Evolutionary conservation across 2,797 vertebrate species (phyloP), one percentile per base, ranked within the genome.

Genomic region (Sebastes dallii): DNA sequence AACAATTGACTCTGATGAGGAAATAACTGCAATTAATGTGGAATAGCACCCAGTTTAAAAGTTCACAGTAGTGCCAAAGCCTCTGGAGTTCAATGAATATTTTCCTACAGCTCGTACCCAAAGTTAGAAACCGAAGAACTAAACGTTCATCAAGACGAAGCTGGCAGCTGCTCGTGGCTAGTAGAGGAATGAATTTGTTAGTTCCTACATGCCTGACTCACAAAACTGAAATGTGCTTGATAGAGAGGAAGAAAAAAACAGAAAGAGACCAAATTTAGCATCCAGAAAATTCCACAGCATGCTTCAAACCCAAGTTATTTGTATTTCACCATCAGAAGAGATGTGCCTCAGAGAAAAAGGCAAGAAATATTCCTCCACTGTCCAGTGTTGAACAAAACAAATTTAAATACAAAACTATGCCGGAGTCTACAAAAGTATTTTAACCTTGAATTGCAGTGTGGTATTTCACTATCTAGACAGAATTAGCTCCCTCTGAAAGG

Each of bases 221-320:
- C 1, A 62, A 32, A 67, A 80, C 11, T 22, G 1, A 78, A 72
- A 75, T 13, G 71, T 64, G 27, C 29, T 77, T 68, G 54, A 83
- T 39, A 59, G 11, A 55, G 0, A 77, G 62, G 30, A 22, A 18
- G 9, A 82, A 60, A 65, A 64, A 32, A 22, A 71, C 24, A 78
- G 20, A 54, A 62, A 50, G 32, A 73, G 78, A 68, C 75, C 62
- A 82, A 79, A 79, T 78, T 77, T 81, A 75, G 83, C 60, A 62
- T 81, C 22, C 27, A 71, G 36, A 80, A 72, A 81, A 75, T 80
- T 77, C 59, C 74, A 82, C 83, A 76, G 76, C 24, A 60, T 69
- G 2, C 54, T 64, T 79, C 42, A 67, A 58, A 86, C 54, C 66
- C 1, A 22, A 75, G 60, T 59, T 66, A 66, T 86, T 74, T 82